Percentiles rank a stretch among this genome's conserved stretches.
Conservation (phyloP, 2,113 vertebrate species). For the Ahaetulla prasina region DNA sequence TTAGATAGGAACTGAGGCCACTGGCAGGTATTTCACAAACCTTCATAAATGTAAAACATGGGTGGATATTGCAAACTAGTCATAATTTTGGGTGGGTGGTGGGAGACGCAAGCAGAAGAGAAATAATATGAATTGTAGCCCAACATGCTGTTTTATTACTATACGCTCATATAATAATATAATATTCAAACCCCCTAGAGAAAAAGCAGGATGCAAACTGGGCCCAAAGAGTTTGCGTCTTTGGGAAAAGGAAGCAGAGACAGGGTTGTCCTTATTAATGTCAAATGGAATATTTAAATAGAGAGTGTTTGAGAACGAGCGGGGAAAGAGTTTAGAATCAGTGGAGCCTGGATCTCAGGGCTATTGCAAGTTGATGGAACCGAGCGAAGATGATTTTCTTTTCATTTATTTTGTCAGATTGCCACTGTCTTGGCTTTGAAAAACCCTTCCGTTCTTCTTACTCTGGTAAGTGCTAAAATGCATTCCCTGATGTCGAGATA, state of each 20-base stretch:
- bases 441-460: slow-evolving; percentile 78
- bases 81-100: not conserved
- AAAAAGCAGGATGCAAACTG: not conserved
- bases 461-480: slow-evolving; percentile 74
- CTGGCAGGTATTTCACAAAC: not conserved
- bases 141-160: not conserved
- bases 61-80: not conserved
- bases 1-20: not conserved
- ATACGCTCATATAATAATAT: not conserved
- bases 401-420: slow-evolving; percentile 70
- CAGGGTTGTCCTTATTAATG: not conserved
- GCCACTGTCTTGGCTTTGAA: slow-evolving; percentile 67
- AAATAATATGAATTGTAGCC: not conserved
- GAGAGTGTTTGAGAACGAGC: not conserved
- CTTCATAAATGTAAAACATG: not conserved
- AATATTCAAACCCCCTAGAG: not conserved
- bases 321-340: not conserved
- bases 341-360: not conserved
- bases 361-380: not conserved
- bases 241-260: not conserved
- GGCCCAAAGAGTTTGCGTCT: not conserved
- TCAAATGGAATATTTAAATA: not conserved
- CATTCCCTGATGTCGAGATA: not conserved
- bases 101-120: not conserved
- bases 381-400: not conserved